phyloP scores from a whole-genome alignment of 2,888 invertebrate genomes.

The Notodonta dromedarius region DNA sequence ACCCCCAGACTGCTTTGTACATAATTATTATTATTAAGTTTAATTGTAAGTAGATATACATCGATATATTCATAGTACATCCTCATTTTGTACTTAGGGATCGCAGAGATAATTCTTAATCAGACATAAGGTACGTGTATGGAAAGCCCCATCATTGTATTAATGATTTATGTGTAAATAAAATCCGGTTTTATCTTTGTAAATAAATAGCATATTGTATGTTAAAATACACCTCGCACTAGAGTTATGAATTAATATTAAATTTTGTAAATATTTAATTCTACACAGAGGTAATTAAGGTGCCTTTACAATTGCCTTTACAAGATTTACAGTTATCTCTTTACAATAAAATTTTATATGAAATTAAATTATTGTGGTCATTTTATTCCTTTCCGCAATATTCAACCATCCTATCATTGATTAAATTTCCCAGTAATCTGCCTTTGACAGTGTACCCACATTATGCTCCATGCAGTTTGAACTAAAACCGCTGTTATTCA shows the following conservation, averaged over 20 bases:
- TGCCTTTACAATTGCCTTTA: conserved; percentile 20
- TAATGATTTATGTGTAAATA: conserved; percentile 34
- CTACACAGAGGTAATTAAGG: conserved; percentile 16
- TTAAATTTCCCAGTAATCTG: conserved; percentile 1
- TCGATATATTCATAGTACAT: conserved; percentile 12
- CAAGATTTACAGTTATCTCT: conserved; percentile 43
- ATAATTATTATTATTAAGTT: conserved; percentile 44
- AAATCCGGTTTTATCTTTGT: conserved; percentile 5
- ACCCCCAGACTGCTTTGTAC: conserved; percentile 70
- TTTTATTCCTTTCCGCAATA: conserved; percentile 20
- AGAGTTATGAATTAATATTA: conserved; percentile 41
- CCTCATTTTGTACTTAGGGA: conserved; percentile 14
- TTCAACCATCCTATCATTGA: background rate
- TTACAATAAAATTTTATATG: conserved; percentile 47
- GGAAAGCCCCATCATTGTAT: background rate
- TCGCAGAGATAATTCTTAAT: background rate
- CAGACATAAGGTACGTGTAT: background rate
- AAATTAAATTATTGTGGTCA: conserved; percentile 25
- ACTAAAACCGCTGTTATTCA: conserved; percentile 26
- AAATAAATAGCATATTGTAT: conserved; percentile 24
- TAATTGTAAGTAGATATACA: conserved; percentile 18
- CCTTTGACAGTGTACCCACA: conserved; percentile 20
- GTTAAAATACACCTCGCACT: conserved; percentile 63
- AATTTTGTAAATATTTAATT: conserved; percentile 57
- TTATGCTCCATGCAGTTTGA: conserved; percentile 21